These are phyloP conservation scores for Crocodylus rhombifer DNA, from an alignment of 2,797 vertebrate genomes.

Conservation along the genomic window DNA sequence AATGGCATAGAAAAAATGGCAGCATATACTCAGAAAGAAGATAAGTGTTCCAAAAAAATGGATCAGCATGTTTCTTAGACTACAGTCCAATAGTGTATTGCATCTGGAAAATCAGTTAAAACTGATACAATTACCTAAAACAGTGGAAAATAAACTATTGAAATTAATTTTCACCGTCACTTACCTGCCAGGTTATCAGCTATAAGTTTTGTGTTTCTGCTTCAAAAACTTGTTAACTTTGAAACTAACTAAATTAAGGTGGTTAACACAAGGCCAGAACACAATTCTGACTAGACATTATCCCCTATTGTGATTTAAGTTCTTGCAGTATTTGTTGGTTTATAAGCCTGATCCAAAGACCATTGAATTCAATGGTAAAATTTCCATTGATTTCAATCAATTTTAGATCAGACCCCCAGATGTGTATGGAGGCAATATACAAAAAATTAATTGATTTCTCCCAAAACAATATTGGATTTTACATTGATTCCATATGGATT, in stretches of 20 bases:
- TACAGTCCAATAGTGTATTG: not conserved
- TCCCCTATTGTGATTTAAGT: not conserved
- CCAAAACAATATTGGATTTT: not conserved
- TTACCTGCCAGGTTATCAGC: not conserved
- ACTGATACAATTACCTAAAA: not conserved
- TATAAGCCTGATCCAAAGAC: not conserved
- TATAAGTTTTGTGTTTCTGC: not conserved
- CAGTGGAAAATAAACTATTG: not conserved
- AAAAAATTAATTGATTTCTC: not conserved
- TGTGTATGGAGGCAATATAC: not conserved
- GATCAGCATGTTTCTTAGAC: not conserved
- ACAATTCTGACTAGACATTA: not conserved
- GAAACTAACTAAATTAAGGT: not conserved
- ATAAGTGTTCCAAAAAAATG: not conserved
- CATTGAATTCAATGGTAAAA: not conserved
- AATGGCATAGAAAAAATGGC: not conserved
- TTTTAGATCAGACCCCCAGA: not conserved
- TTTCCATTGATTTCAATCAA: not conserved
- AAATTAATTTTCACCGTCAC: not conserved
- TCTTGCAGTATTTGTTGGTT: not conserved
- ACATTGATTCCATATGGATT: not conserved
- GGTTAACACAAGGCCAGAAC: not conserved
- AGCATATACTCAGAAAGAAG: not conserved
- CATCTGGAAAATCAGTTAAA: rapidly evolving
- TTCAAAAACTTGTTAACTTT: not conserved